Evolutionary conservation across 2,113 vertebrate species (phyloP), one percentile per base, ranked within the genome.

Genomic region (Eira barbara): DNA sequence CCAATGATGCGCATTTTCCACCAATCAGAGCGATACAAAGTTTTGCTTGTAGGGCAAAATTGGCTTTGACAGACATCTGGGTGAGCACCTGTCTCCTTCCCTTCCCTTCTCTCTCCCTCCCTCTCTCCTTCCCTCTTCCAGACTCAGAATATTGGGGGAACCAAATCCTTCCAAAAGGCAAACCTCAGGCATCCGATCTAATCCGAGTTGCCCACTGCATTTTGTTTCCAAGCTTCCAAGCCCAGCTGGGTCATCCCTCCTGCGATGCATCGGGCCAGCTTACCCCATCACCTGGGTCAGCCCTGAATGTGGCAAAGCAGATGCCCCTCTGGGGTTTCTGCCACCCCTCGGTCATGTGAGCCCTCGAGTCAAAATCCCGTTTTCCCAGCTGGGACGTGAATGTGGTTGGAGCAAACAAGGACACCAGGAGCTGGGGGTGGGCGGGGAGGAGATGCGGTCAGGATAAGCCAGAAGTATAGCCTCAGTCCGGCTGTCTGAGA

Each of bases 151-250:
- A 29, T 1, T 57, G 36, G 49, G 71, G 81, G 83, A 85, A 92
- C 78, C 65, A 76, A 94, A 31, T 69, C 42, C 36, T 95, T 83
- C 93, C 49, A 49, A 39, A 81, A 69, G 55, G 78, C 93, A 89
- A 85, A 34, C 49, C 63, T 21, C 49, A 12, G 73, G 52, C 55
- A 39, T 47, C 89, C 76, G 21, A 8, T 89, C 63, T 36, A 93
- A 94, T 74, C 67, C 47, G n/a, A 85, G 95, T 91, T 94, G 18
- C 86, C 92, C 21, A 89, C 42, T 69, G 95, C 39, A 18, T 89
- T 89, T 97, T 23, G 25, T 83, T 85, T 84, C 86, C 29, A 27
- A 29, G 2, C 59, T 96, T 42, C 52, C 0, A 14, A 49, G 25
- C 69, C 4, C 15, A 52, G 23, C 21, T n/a, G 7, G 12, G 42